phyloP scores from a whole-genome alignment of 2,113 vertebrate species.

The Acrocephalus arundinaceus region DNA sequence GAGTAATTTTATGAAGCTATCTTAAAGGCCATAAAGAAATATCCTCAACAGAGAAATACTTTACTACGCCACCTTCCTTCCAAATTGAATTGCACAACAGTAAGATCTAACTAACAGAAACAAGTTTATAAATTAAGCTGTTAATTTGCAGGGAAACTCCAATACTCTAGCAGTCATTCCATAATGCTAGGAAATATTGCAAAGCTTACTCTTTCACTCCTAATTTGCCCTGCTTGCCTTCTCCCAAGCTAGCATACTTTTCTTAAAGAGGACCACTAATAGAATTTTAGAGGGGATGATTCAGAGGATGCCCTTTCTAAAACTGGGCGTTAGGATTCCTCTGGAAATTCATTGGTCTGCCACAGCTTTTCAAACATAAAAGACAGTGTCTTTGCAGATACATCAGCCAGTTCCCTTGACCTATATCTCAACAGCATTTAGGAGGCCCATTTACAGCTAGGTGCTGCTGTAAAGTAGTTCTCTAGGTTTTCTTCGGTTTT shows the following conservation, averaged over 20 bases:
- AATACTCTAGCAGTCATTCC: background rate
- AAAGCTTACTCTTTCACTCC: background rate
- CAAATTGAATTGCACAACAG: accelerated
- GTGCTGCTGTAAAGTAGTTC: background rate
- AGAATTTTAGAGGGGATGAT: background rate
- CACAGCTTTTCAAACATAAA: background rate
- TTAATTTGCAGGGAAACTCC: background rate
- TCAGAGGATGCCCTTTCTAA: background rate
- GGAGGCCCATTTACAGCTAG: background rate
- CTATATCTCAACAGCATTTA: background rate
- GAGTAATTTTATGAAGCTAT: background rate
- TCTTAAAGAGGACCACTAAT: background rate
- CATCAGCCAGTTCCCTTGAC: background rate
- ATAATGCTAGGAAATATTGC: background rate
- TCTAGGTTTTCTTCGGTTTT: background rate
- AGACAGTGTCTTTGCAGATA: background rate
- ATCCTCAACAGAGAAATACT: background rate
- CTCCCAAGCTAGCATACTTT: background rate
- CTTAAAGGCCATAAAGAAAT: background rate
- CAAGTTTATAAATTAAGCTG: background rate
- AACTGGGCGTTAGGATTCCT: background rate
- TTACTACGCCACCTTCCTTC: background rate
- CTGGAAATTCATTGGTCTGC: accelerated
- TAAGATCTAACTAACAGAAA: background rate
- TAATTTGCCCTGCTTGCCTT: background rate